Percentiles rank a stretch among this genome's conserved stretches.
Conservation (phyloP, 2,113 vertebrate genomes). For the Syrrhaptes paradoxus region DNA sequence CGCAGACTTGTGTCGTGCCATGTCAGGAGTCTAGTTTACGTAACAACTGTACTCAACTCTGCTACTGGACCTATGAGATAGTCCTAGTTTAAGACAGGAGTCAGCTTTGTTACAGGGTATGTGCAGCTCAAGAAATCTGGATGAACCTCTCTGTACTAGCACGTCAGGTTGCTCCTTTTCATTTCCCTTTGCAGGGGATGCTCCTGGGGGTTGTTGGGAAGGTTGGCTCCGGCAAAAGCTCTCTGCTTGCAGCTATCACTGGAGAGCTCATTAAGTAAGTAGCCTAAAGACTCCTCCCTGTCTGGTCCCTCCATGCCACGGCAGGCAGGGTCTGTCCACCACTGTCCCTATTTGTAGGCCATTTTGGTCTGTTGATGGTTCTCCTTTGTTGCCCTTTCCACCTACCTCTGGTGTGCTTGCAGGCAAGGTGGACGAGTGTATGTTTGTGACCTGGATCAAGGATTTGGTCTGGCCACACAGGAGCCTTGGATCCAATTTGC, state of each 20-base stretch:
- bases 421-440: conserved; percentile 83
- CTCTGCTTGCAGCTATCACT: conserved; percentile 87
- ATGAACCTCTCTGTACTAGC: not conserved
- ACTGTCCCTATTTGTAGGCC: not conserved
- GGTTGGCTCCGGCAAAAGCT: conserved; percentile 95
- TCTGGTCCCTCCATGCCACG: fast-evolving
- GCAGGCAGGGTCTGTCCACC: not conserved
- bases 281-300: not conserved
- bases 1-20: not conserved
- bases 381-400: not conserved
- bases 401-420: not conserved
- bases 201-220: conserved; percentile 92
- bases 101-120: not conserved
- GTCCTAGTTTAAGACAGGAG: not conserved
- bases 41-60: not conserved
- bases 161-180: not conserved
- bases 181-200: conserved; percentile 79
- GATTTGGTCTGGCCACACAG: conserved; percentile 90
- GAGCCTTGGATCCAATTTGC: conserved; percentile 97
- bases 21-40: not conserved
- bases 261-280: conserved; percentile 92
- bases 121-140: not conserved
- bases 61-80: not conserved
- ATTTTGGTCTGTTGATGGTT: not conserved
- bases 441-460: conserved; percentile 80